These are phyloP conservation scores for Listronotus oregonensis DNA, from an alignment of 1,140 invertebrate species.

Conservation along the genomic window DNA sequence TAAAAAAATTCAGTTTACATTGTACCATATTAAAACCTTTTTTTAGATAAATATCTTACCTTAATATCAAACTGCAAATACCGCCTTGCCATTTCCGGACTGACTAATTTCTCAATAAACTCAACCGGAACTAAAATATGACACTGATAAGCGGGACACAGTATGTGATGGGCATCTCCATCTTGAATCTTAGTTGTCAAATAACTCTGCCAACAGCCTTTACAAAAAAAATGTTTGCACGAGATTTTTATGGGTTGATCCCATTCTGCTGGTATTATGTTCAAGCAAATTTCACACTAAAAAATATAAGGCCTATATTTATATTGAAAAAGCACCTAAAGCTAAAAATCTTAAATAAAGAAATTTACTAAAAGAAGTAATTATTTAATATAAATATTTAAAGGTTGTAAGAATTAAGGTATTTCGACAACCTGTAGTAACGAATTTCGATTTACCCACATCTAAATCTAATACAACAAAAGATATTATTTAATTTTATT, in stretches of 20 bases:
- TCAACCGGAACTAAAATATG: constrained; percentile 71
- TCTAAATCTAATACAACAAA: no score
- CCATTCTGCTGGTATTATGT: constrained; percentile 50
- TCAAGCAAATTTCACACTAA: constrained; percentile 71
- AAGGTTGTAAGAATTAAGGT: no score
- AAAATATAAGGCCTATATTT: no score
- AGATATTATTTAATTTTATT: no score
- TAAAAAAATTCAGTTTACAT: neutral
- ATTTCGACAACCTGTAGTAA: no score
- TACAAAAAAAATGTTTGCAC: constrained; percentile 71
- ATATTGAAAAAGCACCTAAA: no score
- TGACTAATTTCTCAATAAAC: constrained; percentile 70
- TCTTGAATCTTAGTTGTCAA: constrained; percentile 71
- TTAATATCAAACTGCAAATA: constrained; percentile 78
- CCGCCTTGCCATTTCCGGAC: constrained; percentile 67
- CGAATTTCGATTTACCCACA: no score
- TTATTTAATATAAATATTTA: no score
- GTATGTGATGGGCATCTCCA: constrained; percentile 70
- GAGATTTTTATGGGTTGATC: constrained; percentile 57
- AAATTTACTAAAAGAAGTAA: no score
- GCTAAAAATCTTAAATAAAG: no score
- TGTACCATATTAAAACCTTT: neutral
- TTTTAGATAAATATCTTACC: constrained; percentile 54
- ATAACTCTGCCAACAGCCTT: constrained; percentile 71
- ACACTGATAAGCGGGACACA: constrained; percentile 72